Evolutionary conservation across 2,797 vertebrate species (phyloP).

Genomic region (Neosilurus mollespiculum): DNA sequence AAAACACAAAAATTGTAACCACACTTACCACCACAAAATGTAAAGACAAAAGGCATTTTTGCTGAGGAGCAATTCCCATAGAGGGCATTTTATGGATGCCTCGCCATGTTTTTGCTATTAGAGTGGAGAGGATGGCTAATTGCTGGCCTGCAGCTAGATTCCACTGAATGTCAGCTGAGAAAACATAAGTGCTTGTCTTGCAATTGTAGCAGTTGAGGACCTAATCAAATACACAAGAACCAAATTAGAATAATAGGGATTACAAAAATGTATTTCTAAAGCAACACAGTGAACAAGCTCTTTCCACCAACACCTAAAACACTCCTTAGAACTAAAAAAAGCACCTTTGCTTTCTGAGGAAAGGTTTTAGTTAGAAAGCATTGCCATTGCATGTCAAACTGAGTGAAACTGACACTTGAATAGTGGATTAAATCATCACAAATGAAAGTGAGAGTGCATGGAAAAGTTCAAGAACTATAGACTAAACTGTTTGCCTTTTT

Average conservation of each 20-base stretch:
- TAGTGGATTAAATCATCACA: constrained; percentile 21
- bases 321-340: constrained; percentile 20
- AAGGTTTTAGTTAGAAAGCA: neutral
- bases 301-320: constrained; percentile 35
- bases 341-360: neutral
- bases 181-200: constrained; percentile 60
- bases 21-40: constrained; percentile 37
- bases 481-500: constrained; percentile 30
- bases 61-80: constrained; percentile 37
- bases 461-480: constrained; percentile 26
- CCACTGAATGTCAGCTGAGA: constrained; percentile 65
- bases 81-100: constrained; percentile 38
- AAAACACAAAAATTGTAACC: neutral
- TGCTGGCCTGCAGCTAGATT: constrained; percentile 61
- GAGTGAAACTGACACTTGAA: neutral
- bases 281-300: constrained; percentile 35
- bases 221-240: constrained; percentile 61
- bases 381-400: neutral
- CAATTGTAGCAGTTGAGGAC: constrained; percentile 61
- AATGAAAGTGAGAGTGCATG: neutral
- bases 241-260: constrained; percentile 60
- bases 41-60: constrained; percentile 50
- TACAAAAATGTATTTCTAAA: constrained; percentile 56
- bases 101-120: constrained; percentile 59
- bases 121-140: constrained; percentile 59